Percentiles rank a stretch among this genome's conserved stretches.
These are phyloP conservation scores for Scytalopus superciliaris DNA, from an alignment of 2,113 vertebrate species.

Conservation along the genomic window DNA sequence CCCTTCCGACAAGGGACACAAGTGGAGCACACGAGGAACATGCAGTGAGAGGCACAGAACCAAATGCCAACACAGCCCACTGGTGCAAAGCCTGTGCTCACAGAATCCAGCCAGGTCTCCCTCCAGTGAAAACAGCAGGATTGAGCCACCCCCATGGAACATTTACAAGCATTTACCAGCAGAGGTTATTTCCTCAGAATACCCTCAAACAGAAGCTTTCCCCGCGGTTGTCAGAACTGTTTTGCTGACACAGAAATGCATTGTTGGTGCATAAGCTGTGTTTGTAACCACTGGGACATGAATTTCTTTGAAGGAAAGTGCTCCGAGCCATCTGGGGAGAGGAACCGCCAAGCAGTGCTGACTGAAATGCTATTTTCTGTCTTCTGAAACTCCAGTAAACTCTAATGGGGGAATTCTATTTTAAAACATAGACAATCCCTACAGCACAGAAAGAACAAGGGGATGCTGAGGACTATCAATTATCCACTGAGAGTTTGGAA, in stretches of 20 bases:
- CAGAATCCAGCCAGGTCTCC: neutral
- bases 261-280: neutral
- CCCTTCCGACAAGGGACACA: neutral
- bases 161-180: neutral
- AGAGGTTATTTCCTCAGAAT: neutral
- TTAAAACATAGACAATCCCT: neutral
- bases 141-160: neutral
- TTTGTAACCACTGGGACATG: neutral
- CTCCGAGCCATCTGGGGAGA: neutral
- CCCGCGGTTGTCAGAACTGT: neutral
- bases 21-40: accelerated
- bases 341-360: neutral
- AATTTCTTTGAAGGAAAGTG: neutral
- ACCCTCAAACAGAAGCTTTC: neutral
- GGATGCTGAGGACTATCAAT: neutral
- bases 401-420: neutral
- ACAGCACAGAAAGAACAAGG: neutral
- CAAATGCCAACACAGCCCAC: accelerated
- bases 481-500: neutral
- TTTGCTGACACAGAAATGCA: neutral
- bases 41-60: neutral
- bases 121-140: neutral
- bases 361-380: neutral
- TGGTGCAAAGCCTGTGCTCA: neutral
- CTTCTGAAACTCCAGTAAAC: neutral